Percentiles rank a stretch among this genome's conserved stretches.
Evolutionary conservation across 2,113 vertebrate genomes (phyloP).

Genomic region (Corythoichthys haematopterus): DNA sequence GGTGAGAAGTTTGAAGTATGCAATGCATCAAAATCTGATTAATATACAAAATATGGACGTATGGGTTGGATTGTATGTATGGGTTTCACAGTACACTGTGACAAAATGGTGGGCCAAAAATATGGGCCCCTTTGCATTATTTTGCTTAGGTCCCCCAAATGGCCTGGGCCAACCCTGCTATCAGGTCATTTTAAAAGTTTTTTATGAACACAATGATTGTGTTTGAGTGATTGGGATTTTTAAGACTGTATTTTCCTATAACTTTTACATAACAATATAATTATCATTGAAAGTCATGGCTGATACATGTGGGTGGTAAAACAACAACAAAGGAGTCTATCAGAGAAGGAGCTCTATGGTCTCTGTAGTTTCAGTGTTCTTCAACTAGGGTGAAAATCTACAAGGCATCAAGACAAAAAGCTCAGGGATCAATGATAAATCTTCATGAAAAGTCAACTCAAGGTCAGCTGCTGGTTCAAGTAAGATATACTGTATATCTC

Average conservation of each 20-base stretch:
- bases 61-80: too few relatives aligned
- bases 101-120: too few relatives aligned
- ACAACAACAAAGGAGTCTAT: constrained; percentile 4
- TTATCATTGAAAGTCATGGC: constrained; percentile 19
- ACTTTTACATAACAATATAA: neutral
- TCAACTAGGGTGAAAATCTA: constrained; percentile 31
- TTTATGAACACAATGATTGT: neutral
- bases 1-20: too few relatives aligned
- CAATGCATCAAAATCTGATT: neutral
- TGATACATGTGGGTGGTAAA: neutral
- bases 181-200: neutral
- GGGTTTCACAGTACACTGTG: too few relatives aligned
- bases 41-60: too few relatives aligned
- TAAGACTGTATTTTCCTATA: neutral
- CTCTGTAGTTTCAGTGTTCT: constrained; percentile 20
- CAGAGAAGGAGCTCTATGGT: constrained; percentile 10
- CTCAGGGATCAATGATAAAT: constrained; percentile 63
- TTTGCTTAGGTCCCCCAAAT: too few relatives aligned
- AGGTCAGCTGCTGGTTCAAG: constrained; percentile 60
- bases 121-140: too few relatives aligned
- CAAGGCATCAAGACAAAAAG: constrained; percentile 50
- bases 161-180: too few relatives aligned
- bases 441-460: constrained; percentile 67
- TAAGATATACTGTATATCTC: constrained; percentile 41
- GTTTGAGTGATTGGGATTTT: too few relatives aligned